Base-by-base conservation (phyloP, 2,797 vertebrate species). In the Propithecus perrieri region DNA sequence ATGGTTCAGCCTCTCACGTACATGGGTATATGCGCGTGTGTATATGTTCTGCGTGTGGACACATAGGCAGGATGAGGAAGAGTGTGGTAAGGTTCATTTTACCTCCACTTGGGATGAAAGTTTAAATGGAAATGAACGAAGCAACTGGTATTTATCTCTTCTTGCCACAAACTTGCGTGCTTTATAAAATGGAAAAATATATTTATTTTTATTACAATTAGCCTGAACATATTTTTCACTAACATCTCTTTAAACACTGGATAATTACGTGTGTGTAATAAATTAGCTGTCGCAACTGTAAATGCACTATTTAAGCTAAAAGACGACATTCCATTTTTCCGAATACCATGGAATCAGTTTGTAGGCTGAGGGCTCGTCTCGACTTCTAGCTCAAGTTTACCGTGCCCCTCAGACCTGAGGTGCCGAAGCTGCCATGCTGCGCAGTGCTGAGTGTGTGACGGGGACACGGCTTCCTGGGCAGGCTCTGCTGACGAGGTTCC, bases 101-200 rank as follows among this genome's bases (percentile, higher is more conserved):
- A 72, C 28, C 35, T 90, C 80, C 38, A 35, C 30, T 26, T 67
- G 53, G 59, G 9, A 57, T 53, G 48, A 91, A 94, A 72, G 14
- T 78, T 76, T 26, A 57, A 96, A 18, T 71, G 65, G 48, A 92
- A 88, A 95, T 48, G 46, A 84, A 38, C 14, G 46, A 79, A 93
- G 28, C 14, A 79, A 84, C n/a, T 30, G 61, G 18, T 48, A 79
- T 74, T 79, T 61, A 41, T 85, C 24, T 93, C 15, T 94, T 63
- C 28, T 91, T 61, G n/a, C 59, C 17, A 7, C 83, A n/a, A 78
- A 41, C 55, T 53, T 76, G 59, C 0, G n/a, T 30, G 22, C 38
- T 81, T 85, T 53, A 20, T 74, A 61, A 71, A 17, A 55, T 46
- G 28, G 43, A 69, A 69, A 72, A 92, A 76, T 17, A 43, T 35